phyloP scores from a whole-genome alignment of 1,140 invertebrate genomes.

The Rhyzopertha dominica region DNA sequence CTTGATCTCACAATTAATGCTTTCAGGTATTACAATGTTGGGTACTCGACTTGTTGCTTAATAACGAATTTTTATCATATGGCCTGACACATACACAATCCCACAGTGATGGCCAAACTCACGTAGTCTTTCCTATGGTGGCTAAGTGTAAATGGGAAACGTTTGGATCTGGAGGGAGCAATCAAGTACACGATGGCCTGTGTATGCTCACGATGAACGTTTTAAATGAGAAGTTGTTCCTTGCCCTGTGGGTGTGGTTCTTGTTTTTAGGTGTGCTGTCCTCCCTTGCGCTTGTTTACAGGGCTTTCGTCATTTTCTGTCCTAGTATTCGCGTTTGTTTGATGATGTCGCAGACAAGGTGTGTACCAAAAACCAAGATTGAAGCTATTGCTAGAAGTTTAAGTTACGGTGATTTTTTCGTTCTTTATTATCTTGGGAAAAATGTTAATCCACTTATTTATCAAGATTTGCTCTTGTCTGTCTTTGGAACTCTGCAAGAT shows the following conservation, averaged over 20 bases:
- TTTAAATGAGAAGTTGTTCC: conserved; percentile 70
- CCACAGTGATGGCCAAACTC: conserved; percentile 56
- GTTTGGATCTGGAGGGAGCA: conserved; percentile 56
- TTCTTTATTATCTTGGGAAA: conserved; percentile 56
- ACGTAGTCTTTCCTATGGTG: conserved; percentile 65
- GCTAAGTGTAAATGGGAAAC: conserved; percentile 66
- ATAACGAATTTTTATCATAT: no score
- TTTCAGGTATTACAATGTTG: no score
- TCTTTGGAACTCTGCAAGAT: no score
- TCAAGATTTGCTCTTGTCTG: conserved; percentile 48
- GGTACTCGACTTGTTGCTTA: no score
- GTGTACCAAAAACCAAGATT: conserved; percentile 45
- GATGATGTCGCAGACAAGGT: conserved; percentile 49
- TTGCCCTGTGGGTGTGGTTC: conserved; percentile 74
- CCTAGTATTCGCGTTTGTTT: conserved; percentile 48
- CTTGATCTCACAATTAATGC: no score
- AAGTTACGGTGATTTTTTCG: conserved; percentile 60
- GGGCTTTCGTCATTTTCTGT: conserved; percentile 45
- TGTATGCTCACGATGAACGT: conserved; percentile 69
- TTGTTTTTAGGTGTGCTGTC: conserved; percentile 59
- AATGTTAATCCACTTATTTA: conserved; percentile 58
- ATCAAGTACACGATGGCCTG: conserved; percentile 58
- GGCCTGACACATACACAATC: no score
- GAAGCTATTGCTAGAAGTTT: conserved; percentile 50
- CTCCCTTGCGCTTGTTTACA: conserved; percentile 57